These are phyloP conservation scores for Tenthredo notha DNA, from an alignment of 2,888 invertebrate genomes.

Conservation along the genomic window DNA sequence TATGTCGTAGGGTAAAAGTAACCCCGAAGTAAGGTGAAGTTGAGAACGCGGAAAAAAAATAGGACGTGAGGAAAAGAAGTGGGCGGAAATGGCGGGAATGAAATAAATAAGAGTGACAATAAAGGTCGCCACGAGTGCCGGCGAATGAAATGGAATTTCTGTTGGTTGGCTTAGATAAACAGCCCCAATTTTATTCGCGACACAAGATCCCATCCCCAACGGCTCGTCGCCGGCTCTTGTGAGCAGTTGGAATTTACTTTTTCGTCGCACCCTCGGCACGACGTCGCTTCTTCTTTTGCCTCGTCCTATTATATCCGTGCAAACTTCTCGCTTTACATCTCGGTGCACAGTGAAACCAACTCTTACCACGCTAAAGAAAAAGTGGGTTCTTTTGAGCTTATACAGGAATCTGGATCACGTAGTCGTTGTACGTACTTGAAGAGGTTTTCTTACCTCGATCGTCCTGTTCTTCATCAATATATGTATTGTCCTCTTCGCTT, in stretches of 20 bases:
- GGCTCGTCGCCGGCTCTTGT: constrained; percentile 24
- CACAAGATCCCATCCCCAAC: constrained; percentile 54
- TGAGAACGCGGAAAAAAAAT: no score
- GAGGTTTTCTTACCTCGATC: background rate
- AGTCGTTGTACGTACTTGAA: constrained; percentile 6
- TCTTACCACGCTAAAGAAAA: constrained; percentile 14
- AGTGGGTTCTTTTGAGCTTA: constrained; percentile 21
- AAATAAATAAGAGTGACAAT: constrained; percentile 63
- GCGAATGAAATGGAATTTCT: constrained; percentile 71
- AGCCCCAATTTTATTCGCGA: constrained; percentile 69
- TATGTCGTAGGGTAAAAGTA: constrained; percentile 30
- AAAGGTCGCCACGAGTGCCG: constrained; percentile 55
- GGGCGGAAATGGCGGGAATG: constrained; percentile 55
- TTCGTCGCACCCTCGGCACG: constrained; percentile 57
- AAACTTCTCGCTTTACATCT: constrained; percentile 45
- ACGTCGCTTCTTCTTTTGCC: constrained; percentile 35
- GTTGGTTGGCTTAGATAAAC: constrained; percentile 71
- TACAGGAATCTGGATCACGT: constrained; percentile 25
- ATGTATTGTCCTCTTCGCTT: background rate
- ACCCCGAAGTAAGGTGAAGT: constrained; percentile 19
- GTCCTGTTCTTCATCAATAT: background rate
- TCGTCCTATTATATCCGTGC: constrained; percentile 41
- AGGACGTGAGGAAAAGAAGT: constrained; percentile 26
- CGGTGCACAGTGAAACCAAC: constrained; percentile 20
- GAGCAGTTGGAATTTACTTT: constrained; percentile 51